These are phyloP conservation scores for Phyllotis vaccarum DNA, from an alignment of 2,797 vertebrate genomes.

Conservation along the genomic window DNA sequence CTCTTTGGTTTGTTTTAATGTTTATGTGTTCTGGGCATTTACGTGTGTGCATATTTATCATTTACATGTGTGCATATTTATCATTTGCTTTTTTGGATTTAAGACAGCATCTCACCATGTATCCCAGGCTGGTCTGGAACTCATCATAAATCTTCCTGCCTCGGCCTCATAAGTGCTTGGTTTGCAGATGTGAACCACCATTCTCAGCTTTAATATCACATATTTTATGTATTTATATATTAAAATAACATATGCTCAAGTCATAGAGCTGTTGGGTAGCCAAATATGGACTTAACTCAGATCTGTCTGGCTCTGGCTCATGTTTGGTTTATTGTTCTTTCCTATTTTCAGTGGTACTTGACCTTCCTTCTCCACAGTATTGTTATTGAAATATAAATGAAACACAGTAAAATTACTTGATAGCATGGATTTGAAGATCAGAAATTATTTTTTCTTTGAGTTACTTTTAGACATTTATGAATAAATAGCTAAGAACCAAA, in stretches of 20 bases:
- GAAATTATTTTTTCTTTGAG: slow-evolving; percentile 34
- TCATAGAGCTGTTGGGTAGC: not conserved
- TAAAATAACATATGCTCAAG: not conserved
- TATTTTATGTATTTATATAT: not conserved
- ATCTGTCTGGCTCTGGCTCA: slow-evolving; percentile 1
- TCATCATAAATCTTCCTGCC: not conserved
- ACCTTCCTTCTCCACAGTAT: not conserved
- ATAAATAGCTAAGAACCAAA: slow-evolving; percentile 38
- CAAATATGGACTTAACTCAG: slow-evolving; percentile 1
- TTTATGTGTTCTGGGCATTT: slow-evolving; percentile 7
- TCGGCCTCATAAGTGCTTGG: not conserved
- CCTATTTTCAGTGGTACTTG: not conserved
- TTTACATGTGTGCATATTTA: not conserved
- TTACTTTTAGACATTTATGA: slow-evolving; percentile 54
- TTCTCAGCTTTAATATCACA: not conserved
- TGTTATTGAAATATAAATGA: slow-evolving; percentile 44
- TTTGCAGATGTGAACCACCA: not conserved
- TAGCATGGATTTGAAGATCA: not conserved
- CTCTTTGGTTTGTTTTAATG: slow-evolving; percentile 47
- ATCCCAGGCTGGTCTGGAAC: not conserved
- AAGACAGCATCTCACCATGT: not conserved
- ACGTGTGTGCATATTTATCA: not conserved
- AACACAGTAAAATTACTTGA: slow-evolving; percentile 7
- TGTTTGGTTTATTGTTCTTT: slow-evolving; percentile 14
- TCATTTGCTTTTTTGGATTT: not conserved